A percentile compares a stretch with the other conserved stretches of the same genome.
phyloP scores from a whole-genome alignment of 2,113 vertebrate species.

The Tringa solitaria region DNA sequence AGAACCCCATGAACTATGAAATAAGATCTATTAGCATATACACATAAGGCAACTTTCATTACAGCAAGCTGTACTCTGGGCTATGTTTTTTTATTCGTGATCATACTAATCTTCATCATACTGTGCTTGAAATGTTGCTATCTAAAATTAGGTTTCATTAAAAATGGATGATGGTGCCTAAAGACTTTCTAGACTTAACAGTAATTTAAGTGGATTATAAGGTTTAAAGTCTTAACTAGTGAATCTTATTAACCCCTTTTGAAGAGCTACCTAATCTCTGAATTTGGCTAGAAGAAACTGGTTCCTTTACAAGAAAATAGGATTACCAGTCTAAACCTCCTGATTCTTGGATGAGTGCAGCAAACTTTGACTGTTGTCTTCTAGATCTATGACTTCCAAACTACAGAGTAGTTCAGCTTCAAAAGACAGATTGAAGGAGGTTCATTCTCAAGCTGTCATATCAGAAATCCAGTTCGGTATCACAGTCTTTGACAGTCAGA shows the following conservation, averaged over 20 bases:
- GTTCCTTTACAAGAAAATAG: background rate
- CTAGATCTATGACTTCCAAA: background rate
- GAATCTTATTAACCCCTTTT: background rate
- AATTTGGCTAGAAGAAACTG: background rate
- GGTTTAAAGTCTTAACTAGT: background rate
- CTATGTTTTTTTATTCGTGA: background rate
- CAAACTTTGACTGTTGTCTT: background rate
- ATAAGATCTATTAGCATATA: background rate
- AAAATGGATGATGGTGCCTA: background rate
- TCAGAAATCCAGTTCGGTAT: background rate
- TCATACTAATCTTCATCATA: background rate
- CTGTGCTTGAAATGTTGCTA: background rate
- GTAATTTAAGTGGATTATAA: background rate
- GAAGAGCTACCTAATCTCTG: background rate
- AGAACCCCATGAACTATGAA: background rate
- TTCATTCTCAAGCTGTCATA: background rate
- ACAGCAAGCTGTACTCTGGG: background rate
- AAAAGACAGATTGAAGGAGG: background rate
- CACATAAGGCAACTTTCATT: background rate
- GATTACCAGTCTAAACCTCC: background rate
- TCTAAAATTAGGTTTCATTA: background rate
- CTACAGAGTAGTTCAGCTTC: background rate
- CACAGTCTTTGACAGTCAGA: background rate
- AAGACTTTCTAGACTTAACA: background rate
- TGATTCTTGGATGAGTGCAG: background rate